Conservation (phyloP, 2,888 invertebrate species). For the Agriopis marginaria region DNA sequence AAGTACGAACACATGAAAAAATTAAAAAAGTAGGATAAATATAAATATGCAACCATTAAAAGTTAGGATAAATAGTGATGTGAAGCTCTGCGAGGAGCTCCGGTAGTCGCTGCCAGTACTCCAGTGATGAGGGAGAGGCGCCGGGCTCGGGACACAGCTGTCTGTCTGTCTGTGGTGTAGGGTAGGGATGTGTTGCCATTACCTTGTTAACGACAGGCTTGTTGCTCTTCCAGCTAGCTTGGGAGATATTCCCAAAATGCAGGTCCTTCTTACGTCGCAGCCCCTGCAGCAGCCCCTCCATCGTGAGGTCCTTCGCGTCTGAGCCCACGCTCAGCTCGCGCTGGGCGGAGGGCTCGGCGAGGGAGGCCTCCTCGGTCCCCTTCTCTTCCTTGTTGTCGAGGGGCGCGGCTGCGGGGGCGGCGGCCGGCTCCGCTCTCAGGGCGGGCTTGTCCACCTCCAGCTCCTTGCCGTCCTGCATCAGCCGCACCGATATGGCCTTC, state of each 20-base stretch:
- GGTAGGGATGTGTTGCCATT: neutral
- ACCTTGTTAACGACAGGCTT: conserved; percentile 78
- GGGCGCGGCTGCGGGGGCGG: neutral
- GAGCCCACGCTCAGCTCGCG: conserved; percentile 57
- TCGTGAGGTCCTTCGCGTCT: conserved; percentile 69
- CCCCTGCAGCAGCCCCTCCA: conserved; percentile 74
- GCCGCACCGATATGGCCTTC: conserved; percentile 59
- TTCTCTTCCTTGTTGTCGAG: conserved; percentile 16
- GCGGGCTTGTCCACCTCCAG: conserved; percentile 37
- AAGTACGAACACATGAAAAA: too few species aligned
- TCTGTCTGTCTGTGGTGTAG: too few species aligned
- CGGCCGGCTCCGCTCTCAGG: neutral
- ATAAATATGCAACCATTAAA: too few species aligned
- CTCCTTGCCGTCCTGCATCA: conserved; percentile 52
- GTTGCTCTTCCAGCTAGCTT: conserved; percentile 73
- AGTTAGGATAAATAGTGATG: too few species aligned
- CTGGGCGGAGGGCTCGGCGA: neutral
- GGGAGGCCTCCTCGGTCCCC: neutral
- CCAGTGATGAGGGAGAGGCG: too few species aligned
- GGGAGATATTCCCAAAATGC: conserved; percentile 76
- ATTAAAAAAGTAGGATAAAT: too few species aligned
- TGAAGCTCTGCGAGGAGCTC: too few species aligned
- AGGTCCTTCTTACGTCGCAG: conserved; percentile 74
- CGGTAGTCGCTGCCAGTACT: too few species aligned
- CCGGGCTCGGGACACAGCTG: too few species aligned